phyloP scores from a whole-genome alignment of 2,888 invertebrate genomes.

The Linyphia triangularis region DNA sequence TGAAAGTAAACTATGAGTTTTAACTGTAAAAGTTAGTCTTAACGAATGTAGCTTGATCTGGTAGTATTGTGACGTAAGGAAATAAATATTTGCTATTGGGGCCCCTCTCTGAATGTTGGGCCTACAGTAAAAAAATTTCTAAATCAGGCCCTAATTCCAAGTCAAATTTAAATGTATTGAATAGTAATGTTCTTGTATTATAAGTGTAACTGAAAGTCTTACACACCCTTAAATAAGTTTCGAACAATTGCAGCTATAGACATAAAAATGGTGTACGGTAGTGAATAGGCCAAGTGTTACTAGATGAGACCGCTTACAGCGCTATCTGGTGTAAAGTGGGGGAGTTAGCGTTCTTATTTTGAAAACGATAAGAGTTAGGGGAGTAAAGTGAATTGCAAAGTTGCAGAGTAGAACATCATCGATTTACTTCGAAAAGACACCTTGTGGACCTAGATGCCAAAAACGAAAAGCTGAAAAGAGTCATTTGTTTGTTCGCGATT shows the following conservation, averaged over 20 bases:
- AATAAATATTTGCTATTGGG: too few species aligned
- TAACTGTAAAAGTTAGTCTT: too few species aligned
- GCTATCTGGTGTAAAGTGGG: background rate
- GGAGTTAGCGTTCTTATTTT: background rate
- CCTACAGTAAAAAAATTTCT: too few species aligned
- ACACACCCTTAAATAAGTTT: background rate
- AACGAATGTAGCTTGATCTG: too few species aligned
- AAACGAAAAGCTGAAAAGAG: background rate
- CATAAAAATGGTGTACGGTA: background rate
- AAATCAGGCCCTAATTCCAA: too few species aligned
- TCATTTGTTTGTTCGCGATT: background rate
- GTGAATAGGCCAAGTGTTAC: background rate
- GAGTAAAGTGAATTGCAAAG: slow-evolving; percentile 19
- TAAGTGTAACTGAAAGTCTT: too few species aligned
- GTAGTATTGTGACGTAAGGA: too few species aligned
- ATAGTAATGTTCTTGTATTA: too few species aligned
- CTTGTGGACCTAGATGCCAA: background rate
- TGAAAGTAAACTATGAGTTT: too few species aligned
- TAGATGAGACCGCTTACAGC: background rate
- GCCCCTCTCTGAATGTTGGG: too few species aligned
- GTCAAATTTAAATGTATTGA: too few species aligned
- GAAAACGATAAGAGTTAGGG: background rate
- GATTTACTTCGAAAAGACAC: slow-evolving; percentile 11
- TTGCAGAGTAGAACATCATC: background rate
- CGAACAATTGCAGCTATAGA: background rate